Evolutionary conservation across 2,113 vertebrate species (phyloP).

Genomic region (Hymenochirus boettgeri): DNA sequence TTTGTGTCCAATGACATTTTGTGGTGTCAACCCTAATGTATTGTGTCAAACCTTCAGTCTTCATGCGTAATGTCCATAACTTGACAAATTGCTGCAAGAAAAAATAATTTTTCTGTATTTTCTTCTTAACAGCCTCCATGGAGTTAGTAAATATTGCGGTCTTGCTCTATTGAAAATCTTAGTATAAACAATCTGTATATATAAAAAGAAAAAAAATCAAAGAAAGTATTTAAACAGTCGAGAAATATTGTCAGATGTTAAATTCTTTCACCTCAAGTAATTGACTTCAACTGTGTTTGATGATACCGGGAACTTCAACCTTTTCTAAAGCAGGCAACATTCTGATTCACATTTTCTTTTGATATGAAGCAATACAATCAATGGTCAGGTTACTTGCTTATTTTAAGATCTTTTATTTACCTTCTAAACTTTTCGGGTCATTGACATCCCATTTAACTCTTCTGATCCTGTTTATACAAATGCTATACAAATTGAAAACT

Average conservation of each 20-base stretch:
- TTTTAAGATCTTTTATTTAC: constrained; percentile 83
- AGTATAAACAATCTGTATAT: too few species aligned
- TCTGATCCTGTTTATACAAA: constrained; percentile 78
- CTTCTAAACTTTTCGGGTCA: constrained; percentile 76
- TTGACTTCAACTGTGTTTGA: constrained; percentile 55
- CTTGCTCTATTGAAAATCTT: too few species aligned
- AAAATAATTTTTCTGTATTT: too few species aligned
- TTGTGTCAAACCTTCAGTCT: too few species aligned
- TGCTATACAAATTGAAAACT: constrained; percentile 79
- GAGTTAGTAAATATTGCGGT: too few species aligned
- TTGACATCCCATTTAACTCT: constrained; percentile 80
- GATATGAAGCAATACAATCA: constrained; percentile 59
- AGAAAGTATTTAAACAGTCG: constrained; percentile 24
- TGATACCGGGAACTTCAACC: constrained; percentile 39
- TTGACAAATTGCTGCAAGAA: too few species aligned
- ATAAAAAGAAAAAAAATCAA: constrained; percentile 16
- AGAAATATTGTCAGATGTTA: constrained; percentile 37
- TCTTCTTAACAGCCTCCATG: too few species aligned
- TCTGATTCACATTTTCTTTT: constrained; percentile 55
- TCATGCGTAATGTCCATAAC: too few species aligned
- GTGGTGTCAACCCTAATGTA: too few species aligned
- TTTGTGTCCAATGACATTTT: too few species aligned
- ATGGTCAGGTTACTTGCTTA: constrained; percentile 73
- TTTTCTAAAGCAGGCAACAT: background rate
- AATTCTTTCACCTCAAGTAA: constrained; percentile 44